A percentile compares a stretch with the other conserved stretches of the same genome.
Evolutionary conservation across 2,797 vertebrate genomes (phyloP).

Genomic region (Microctenopoma stevenorrisi): DNA sequence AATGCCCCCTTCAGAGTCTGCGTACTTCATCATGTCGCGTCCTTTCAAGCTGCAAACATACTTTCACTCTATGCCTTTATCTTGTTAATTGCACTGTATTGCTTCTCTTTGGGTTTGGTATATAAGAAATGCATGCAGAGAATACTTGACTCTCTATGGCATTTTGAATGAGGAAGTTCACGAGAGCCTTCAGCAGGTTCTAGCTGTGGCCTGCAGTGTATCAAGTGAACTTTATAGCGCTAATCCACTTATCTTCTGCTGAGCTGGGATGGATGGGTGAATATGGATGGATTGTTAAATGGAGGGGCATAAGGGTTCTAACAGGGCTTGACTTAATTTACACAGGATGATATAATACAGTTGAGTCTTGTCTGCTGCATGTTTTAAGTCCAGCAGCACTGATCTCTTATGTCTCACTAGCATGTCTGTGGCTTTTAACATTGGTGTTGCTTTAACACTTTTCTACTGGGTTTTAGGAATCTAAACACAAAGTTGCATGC

Average conservation of each 20-base stretch:
- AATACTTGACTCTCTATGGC: constrained; percentile 31
- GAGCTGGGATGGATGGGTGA: constrained; percentile 40
- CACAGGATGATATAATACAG: constrained; percentile 47
- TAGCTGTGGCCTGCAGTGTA: constrained; percentile 53
- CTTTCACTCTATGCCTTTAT: constrained; percentile 47
- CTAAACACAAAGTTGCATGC: constrained; percentile 54
- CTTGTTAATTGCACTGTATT: constrained; percentile 54
- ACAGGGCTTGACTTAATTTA: constrained; percentile 41
- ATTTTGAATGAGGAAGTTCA: constrained; percentile 40
- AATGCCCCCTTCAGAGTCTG: constrained; percentile 69
- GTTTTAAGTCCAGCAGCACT: constrained; percentile 55
- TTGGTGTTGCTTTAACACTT: constrained; percentile 31
- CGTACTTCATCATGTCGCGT: constrained; percentile 62
- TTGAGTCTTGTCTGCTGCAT: constrained; percentile 62
- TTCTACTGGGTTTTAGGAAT: constrained; percentile 17
- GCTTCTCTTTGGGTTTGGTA: constrained; percentile 60
- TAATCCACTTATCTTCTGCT: constrained; percentile 59
- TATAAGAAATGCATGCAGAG: constrained; percentile 70
- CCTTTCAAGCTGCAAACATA: constrained; percentile 58
- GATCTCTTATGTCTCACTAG: constrained; percentile 33
- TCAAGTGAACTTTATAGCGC: constrained; percentile 42
- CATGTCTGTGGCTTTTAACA: constrained; percentile 58
- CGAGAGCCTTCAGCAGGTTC: constrained; percentile 44
- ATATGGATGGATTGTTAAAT: constrained; percentile 30
- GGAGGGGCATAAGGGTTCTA: constrained; percentile 17